Evolutionary conservation across 2,113 vertebrate genomes (phyloP), one percentile per base, ranked within the genome.

Genomic region (Aplodontia rufa): DNA sequence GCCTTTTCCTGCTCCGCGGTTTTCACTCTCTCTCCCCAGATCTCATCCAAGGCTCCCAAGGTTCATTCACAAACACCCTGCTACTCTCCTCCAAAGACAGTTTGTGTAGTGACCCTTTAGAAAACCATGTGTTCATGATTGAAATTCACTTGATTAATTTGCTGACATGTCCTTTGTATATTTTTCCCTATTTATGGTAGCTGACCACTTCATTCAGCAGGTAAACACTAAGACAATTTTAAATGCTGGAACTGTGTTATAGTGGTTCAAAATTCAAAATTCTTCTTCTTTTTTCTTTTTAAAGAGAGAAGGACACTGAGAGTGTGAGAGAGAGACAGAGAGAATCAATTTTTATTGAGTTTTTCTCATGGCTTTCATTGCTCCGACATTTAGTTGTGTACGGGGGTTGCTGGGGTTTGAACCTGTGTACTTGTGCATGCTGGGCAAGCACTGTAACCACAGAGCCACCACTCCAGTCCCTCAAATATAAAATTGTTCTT

Each of bases 1-100:
- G n/a, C 2, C 11, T 45, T 30, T 47, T 10, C 1, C 19, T 6
- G 42, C 5, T 5, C 6, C 45, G 3, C 0, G 1, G 26, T 4
- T 68, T 85, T 78, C 28, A 47, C 2, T 16, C 19, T 26, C 35
- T 14, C 32, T n/a, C 37, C 19, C 35, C 8, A 6, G 24, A 19
- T 55, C 37, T 60, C 13, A 82, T 30, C 26, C 51, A 19, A 72
- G 32, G 3, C 10, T 68, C 16, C n/a, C 75, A 7, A 28, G 10
- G 24, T 40, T 83, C 6, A n/a, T 55, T 80, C 9, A 55, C 1
- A 42, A 22, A 11, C 12, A 2, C 5, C 37, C 26, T 2, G 0
- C 32, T 32, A 22, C 53, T 87, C 37, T n/a, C 10, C 6, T 58
- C 19, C 35, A 79, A 1, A 84, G 76, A 16, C 6, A 28, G 24